These are phyloP conservation scores for Tipula vernalis DNA, from an alignment of 2,888 invertebrate species.

Conservation along the genomic window DNA sequence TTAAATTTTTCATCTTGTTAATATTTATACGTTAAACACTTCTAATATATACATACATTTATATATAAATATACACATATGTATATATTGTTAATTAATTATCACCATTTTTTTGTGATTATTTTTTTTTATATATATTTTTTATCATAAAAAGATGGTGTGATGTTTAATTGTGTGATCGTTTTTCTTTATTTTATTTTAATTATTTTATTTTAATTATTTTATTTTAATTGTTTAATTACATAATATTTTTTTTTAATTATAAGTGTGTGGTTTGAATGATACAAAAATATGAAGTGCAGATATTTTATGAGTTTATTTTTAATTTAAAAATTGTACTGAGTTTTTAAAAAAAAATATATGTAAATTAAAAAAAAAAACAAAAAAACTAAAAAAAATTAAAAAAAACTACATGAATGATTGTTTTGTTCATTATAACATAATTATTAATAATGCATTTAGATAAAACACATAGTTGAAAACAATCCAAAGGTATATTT, in stretches of 20 bases:
- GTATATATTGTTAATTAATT: slow-evolving; percentile 6
- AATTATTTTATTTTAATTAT: slow-evolving; percentile 7
- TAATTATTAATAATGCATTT: slow-evolving; percentile 8
- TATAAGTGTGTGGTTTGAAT: slow-evolving; percentile 6
- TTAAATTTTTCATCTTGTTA: not conserved
- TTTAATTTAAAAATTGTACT: not conserved
- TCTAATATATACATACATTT: not conserved
- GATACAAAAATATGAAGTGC: slow-evolving; percentile 6
- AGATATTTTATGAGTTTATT: slow-evolving; percentile 8
- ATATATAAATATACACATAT: not conserved
- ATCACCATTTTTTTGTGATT: not conserved
- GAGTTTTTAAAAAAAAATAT: not conserved
- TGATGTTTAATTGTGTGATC: slow-evolving; percentile 11
- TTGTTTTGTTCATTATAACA: not conserved
- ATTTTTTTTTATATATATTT: not conserved
- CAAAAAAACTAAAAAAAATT: not conserved
- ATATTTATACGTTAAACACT: slow-evolving; percentile 10
- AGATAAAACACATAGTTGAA: slow-evolving; percentile 14
- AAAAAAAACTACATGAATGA: not conserved
- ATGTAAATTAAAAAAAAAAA: slow-evolving; percentile 5
- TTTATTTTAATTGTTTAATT: slow-evolving; percentile 8
- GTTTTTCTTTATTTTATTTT: slow-evolving; percentile 8
- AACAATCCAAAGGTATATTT: slow-evolving; percentile 23
- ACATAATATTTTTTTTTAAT: not conserved
- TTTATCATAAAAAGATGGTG: not conserved